Evolutionary conservation across 2,797 vertebrate genomes (phyloP).

Genomic region (Rousettus madagascariensis): DNA sequence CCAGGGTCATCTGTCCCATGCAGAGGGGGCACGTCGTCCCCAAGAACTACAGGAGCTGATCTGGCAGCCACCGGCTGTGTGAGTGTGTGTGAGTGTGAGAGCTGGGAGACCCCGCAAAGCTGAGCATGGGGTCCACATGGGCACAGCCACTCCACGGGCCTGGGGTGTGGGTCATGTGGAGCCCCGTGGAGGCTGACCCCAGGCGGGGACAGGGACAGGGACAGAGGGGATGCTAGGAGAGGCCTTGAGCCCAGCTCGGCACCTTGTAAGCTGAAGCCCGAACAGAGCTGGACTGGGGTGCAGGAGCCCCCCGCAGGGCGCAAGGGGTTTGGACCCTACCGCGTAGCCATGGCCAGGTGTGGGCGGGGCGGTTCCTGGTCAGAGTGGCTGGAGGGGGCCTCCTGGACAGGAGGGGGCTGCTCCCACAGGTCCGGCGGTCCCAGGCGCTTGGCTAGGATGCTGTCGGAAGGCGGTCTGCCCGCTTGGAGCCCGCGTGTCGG

Average conservation of each 20-base stretch:
- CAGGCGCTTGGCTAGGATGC: not conserved
- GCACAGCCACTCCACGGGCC: too few relatives aligned
- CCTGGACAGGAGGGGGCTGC: not conserved
- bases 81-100: not conserved
- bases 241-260: not conserved
- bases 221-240: not conserved
- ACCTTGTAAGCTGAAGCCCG: not conserved
- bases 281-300: not conserved
- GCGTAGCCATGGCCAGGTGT: rapidly evolving
- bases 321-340: not conserved
- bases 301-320: not conserved
- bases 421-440: too few relatives aligned
- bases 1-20: too few relatives aligned
- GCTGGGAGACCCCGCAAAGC: not conserved
- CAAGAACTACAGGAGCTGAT: not conserved
- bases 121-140: rapidly evolving
- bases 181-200: not conserved
- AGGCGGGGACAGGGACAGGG: not conserved
- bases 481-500: rapidly evolving
- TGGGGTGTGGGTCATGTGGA: not conserved
- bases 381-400: not conserved
- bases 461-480: not conserved
- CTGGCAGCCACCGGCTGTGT: not conserved
- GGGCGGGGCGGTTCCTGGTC: too few relatives aligned
- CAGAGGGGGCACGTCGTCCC: not conserved